These are phyloP conservation scores for Crotophaga sulcirostris DNA, from an alignment of 2,113 vertebrate genomes.

Conservation along the genomic window DNA sequence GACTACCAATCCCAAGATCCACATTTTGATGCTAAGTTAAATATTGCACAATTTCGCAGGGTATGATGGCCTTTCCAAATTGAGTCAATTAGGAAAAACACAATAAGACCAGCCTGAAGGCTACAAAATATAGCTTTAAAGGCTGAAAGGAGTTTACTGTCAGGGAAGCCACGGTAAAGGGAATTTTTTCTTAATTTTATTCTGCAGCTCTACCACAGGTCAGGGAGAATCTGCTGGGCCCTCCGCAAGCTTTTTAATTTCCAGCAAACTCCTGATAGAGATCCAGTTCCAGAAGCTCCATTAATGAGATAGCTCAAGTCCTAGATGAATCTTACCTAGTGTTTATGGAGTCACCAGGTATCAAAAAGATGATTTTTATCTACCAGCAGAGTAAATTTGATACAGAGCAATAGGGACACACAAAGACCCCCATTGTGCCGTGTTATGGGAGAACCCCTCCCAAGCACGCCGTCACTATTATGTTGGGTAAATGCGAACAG, in stretches of 20 bases:
- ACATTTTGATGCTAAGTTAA: conserved; percentile 51
- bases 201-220: not conserved
- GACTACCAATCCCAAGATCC: conserved; percentile 16
- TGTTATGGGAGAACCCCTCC: not conserved
- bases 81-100: not conserved
- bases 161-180: not conserved
- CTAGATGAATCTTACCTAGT: not conserved
- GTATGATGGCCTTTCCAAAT: not conserved
- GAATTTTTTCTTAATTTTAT: not conserved
- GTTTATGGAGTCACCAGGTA: not conserved
- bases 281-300: not conserved
- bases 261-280: not conserved
- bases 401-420: not conserved
- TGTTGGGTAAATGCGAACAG: not conserved
- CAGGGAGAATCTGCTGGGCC: not conserved
- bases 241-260: not conserved
- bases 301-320: not conserved
- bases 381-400: conserved; percentile 5
- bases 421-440: conserved; percentile 24
- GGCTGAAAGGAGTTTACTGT: not conserved
- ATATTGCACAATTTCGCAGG: conserved; percentile 37
- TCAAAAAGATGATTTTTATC: conserved; percentile 19
- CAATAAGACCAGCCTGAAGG: not conserved
- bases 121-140: conserved; percentile 8
- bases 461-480: not conserved